Base-by-base conservation (phyloP, 2,888 invertebrate genomes). In the Elmis aenea region DNA sequence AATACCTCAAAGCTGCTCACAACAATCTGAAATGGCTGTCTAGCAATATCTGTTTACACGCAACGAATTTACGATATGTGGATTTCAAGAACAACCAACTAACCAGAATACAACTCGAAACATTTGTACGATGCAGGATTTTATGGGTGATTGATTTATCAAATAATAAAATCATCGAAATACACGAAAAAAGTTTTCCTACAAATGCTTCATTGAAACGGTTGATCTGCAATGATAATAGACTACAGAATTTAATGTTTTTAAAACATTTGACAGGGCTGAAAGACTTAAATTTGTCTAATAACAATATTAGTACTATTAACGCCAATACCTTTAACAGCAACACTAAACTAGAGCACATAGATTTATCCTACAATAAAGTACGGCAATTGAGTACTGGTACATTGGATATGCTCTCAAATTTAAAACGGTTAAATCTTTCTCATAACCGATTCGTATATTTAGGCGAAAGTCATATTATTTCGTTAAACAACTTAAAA, bases 321-420 rank as follows among this genome's bases (percentile, higher is more conserved):
- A 21, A 33, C n/a, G 13, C 13, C 1, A 22, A 28, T n/a, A 13
- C 26, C 5, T 33, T 37, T 25, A 6, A 10, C 2, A 11, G 26
- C 1, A 21, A 25, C 9, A 13, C 5, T 8, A 28, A 30, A 3
- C 26, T 42, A 13, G 13, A 20, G 3, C 10, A 26, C 9, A 10
- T 42, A 4, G n/a, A 33, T 22, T 26, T 42, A 14, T 18, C 33
- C 5, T 26, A 42, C n/a, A 42, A 42, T 15, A 15, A 26, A 26
- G 3, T 42, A 13, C 13, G 25, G 5, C 14, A 14, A 8, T 33
- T 33, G 14, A 11, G 26, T 13, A 29, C 25, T 11, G 37, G 37
- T 11, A 30, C 33, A 6, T 42, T 42, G 12, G 14, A 18, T 8
- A 20, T 18, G 21, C 14, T 42, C 9, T 6, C 10, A 9, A 13